Evolutionary conservation across 1,140 invertebrate genomes (phyloP), one percentile per base, ranked within the genome.

Genomic region (Nilaparvata lugens): DNA sequence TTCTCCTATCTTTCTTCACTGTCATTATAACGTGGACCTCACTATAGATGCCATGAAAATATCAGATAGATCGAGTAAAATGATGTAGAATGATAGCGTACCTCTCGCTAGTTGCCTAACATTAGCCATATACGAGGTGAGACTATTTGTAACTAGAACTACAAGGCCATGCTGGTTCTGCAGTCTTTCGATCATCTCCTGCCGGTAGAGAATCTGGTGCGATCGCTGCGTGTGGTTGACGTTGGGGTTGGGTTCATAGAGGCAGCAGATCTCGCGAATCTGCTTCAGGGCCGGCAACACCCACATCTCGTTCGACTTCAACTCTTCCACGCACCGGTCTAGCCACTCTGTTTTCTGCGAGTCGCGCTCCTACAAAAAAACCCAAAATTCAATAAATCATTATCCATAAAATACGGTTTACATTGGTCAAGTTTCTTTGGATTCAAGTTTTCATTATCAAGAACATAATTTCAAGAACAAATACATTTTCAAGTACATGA

Each of bases 261-360:
- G 79, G 69, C 88, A 89, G 73, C 94, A 97, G 61, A 98, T 97
- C 73, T 98, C 95, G 35, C 89, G 82, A 70, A 98, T 97, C 75
- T 97, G 90, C 73, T 97, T 96, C 43, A 98, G 76, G 9, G 95
- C 92, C 23, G 95, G 94, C 65, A 98, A 72, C 7, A 93, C 95
- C 94, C 94, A 97, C 56, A 81, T 83, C 66, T 94, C 91, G 48
- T 84, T 84, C 58, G 81, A 85, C 71, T 95, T 95, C 25, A 98
- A 74, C 73, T 98, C 94, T 67, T 95, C 91, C 13, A 98, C 93
- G 73, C 95, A 97, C 70, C 92, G 93, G 69, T 95, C 89, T 51
- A 98, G 75, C 95, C 95, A 98, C 55, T 92, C 83, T 48, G 91
- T 92, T 75, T 98, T 98, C 75, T 97, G 95, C 25, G 89, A 86